Base-by-base conservation (phyloP, 2,113 vertebrate species). In the Piaya cayana region DNA sequence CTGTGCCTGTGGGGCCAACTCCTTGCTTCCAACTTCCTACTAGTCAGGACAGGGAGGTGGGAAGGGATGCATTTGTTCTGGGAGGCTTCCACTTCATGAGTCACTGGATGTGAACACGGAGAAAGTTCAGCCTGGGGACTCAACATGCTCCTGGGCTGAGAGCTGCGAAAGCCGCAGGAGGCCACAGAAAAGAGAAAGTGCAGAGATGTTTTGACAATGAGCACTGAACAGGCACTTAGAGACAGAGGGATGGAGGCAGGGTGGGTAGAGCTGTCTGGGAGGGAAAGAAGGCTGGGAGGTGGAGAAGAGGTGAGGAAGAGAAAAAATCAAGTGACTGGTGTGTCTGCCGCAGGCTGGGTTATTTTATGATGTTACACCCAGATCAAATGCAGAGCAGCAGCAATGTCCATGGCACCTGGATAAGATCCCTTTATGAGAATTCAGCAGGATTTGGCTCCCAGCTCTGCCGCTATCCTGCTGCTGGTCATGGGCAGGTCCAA, bases 361-460 rank as follows among this genome's bases (percentile, higher is more conserved):
- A 43, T 56, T 56, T 34, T 34, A 29, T 6, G 25, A 37, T 27
- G 58, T 36, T 42, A 65, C 27, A 17, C 19, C 30, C 39, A 26
- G 34, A 30, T 39, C 14, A 20, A 63, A 36, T 8, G 32, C 34
- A 30, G 63, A 72, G 34, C 59, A 67, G 64, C 59, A 68, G 39
- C 53, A 52, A 15, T 34, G 12, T 32, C 36, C 12, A 2, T 5
- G 25, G 42, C 42, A 59, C 43, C 21, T 39, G 37, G 47, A 8
- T 34, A 34, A 62, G 59, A 32, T 0, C 2, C 29, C 32, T 59
- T 8, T 1, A 1, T 26, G 59, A 34, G 45, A 23, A 84, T 55
- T 37, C 65, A 53, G 47, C 9, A 78, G 39, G n/a, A 39, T 74
- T 26, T 64, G 43, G 30, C 67, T 58, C 29, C 59, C 22, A 29